phyloP scores from a whole-genome alignment of 2,888 invertebrate species.

The Tenthredo livida region DNA sequence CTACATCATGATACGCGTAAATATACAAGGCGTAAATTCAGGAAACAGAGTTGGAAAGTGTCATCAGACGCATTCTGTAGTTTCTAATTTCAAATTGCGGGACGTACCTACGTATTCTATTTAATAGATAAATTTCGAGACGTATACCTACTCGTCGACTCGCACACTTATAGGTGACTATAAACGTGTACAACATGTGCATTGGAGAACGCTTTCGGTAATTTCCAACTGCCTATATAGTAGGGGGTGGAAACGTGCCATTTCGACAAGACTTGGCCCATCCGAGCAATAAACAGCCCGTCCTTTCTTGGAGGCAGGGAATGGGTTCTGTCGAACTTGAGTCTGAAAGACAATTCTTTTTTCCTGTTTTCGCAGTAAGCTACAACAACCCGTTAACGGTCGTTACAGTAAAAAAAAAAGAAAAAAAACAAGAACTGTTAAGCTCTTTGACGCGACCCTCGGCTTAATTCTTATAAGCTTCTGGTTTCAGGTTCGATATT shows the following conservation, averaged over 20 bases:
- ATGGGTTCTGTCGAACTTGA: constrained; percentile 19
- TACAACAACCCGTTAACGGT: constrained; percentile 40
- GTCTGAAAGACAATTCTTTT: constrained; percentile 21
- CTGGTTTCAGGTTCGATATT: constrained; percentile 23
- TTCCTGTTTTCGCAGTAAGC: background rate
- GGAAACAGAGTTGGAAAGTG: background rate
- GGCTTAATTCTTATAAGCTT: constrained; percentile 11
- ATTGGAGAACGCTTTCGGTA: constrained; percentile 19
- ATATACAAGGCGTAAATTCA: background rate
- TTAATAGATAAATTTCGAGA: background rate
- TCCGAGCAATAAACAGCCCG: constrained; percentile 18
- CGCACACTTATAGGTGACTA: background rate
- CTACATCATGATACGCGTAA: constrained; percentile 33
- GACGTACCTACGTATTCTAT: background rate
- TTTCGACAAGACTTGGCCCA: constrained; percentile 4
- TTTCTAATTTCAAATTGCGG: background rate
- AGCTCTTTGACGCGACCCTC: constrained; percentile 28
- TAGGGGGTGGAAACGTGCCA: constrained; percentile 22
- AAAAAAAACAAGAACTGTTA: constrained; percentile 24
- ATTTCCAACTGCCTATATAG: constrained; percentile 1
- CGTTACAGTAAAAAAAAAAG: constrained; percentile 17
- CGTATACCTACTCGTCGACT: background rate
- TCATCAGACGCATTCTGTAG: background rate
- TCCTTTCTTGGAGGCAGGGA: background rate
- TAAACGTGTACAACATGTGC: background rate